A percentile compares a stretch with the other conserved stretches of the same genome.
Evolutionary conservation across 1,140 invertebrate genomes (phyloP).

Genomic region (Drosophila kohkoa): DNA sequence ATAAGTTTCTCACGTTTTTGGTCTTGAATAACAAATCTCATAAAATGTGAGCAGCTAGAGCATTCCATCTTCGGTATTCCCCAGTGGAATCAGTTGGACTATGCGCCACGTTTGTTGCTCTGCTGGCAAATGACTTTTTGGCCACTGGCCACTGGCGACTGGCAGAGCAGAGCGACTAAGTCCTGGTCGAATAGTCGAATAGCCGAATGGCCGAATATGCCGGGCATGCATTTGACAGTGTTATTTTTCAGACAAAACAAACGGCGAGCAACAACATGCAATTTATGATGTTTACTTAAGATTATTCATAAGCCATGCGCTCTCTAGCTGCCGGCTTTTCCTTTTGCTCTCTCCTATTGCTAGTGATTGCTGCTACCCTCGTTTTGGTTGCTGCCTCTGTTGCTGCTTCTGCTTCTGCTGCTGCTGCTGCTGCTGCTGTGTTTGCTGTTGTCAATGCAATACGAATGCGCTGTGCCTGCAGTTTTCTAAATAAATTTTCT

Average conservation of each 20-base stretch:
- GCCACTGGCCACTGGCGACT: constrained; percentile 30
- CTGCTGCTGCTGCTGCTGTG: constrained; percentile 1
- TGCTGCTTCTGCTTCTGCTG: neutral
- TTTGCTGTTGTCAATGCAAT: constrained; percentile 71
- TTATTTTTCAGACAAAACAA: constrained; percentile 72
- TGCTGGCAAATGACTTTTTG: constrained; percentile 42
- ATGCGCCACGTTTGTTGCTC: constrained; percentile 26
- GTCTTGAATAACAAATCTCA: neutral
- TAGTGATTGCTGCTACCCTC: constrained; percentile 24
- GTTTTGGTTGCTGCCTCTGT: neutral
- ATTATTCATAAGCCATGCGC: constrained; percentile 68
- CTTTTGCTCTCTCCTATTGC: neutral
- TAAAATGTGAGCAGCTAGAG: constrained; percentile 12
- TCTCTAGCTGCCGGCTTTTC: neutral
- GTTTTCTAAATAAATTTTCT: constrained; percentile 79
- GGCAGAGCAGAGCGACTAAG: neutral
- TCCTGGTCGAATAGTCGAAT: no score
- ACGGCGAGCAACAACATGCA: constrained; percentile 64
- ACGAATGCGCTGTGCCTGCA: constrained; percentile 71
- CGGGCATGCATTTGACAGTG: constrained; percentile 74
- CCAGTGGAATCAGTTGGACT: neutral
- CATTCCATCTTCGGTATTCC: constrained; percentile 22
- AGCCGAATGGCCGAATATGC: neutral
- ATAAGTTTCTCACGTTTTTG: neutral
- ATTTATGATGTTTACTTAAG: constrained; percentile 82